phyloP scores from a whole-genome alignment of 2,888 invertebrate genomes.

The Synanthedon andrenaeformis region DNA sequence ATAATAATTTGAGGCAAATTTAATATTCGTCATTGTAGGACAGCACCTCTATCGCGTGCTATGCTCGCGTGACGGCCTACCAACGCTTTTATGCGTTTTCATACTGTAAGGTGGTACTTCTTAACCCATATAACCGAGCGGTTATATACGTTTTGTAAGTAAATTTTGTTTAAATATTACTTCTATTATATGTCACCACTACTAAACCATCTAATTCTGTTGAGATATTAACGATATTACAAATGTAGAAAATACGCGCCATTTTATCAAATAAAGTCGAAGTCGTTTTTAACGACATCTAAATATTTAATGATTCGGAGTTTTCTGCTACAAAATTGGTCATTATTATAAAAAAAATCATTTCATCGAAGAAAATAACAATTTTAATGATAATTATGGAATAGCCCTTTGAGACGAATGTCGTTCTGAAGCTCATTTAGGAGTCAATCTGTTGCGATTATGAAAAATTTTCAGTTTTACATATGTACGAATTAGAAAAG shows the following conservation, averaged over 20 bases:
- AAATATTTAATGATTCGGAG: too few species aligned
- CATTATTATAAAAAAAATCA: too few species aligned
- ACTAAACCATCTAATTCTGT: background rate
- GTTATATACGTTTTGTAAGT: conserved; percentile 21
- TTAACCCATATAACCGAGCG: conserved; percentile 41
- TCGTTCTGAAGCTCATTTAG: too few species aligned
- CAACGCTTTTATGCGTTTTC: conserved; percentile 51
- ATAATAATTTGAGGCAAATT: too few species aligned
- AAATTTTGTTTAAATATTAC: conserved; percentile 9
- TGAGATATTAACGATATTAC: background rate
- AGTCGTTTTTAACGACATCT: too few species aligned
- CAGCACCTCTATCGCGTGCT: conserved; percentile 36
- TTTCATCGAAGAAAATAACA: too few species aligned
- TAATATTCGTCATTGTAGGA: conserved; percentile 7
- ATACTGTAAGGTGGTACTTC: conserved; percentile 33
- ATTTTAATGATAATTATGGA: too few species aligned
- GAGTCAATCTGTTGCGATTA: too few species aligned
- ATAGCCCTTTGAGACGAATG: too few species aligned
- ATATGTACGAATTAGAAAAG: background rate
- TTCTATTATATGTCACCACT: background rate
- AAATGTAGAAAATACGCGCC: too few species aligned
- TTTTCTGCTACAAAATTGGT: too few species aligned
- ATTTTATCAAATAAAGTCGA: too few species aligned
- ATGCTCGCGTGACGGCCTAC: conserved; percentile 43
- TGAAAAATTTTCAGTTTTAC: background rate